Base-by-base conservation (phyloP, 2,797 vertebrate genomes). In the Phylloscopus collybita region DNA sequence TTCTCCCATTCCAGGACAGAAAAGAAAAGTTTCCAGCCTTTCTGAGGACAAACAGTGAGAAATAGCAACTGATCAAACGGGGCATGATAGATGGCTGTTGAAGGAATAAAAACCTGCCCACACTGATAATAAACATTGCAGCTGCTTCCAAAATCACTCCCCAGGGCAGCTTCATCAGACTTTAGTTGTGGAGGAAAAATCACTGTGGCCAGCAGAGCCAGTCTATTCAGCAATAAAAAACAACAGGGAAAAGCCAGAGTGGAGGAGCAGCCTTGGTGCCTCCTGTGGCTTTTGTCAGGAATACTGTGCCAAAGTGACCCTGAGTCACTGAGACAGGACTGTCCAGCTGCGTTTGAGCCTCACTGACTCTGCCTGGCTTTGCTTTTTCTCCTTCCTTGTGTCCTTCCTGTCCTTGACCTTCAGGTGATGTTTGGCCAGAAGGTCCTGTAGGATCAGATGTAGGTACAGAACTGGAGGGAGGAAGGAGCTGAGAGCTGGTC, bases 131-230 rank as follows among this genome's bases (percentile, higher is more conserved):
- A 94, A 95, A 84, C 70, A 74, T 49, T 66, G 64, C 69, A 80
- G 53, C 84, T 91, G 66, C 76, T 95, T 95, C 81, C 73, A 71
- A 38, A 96, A 92, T 72, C 45, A 45, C 67, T 94, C 88, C 80
- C 88, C 16, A 57, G 81, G 69, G 86, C 51, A 74, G 26, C 62
- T 76, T 60, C 19, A 32, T 80, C 79, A 86, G 40, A 82, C 34
- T 82, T 80, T 2, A 57, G 76, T 7, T n/a, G 76, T 64, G 73
- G 42, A 96, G 72, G 81, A 90, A 79, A 82, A 80, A 81, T 80
- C 91, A 83, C 74, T 86, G 71, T 62, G 72, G 34, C 78, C 79
- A 81, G 44, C 62, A 80, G 70, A 94, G 72, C 54, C 60, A 57
- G 80, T 80, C 61, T 30, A 44, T 80, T 72, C 2, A 6, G 50